These are phyloP conservation scores for Sinocyclocheilus rhinocerous DNA, from an alignment of 2,113 vertebrate species.

Conservation along the genomic window DNA sequence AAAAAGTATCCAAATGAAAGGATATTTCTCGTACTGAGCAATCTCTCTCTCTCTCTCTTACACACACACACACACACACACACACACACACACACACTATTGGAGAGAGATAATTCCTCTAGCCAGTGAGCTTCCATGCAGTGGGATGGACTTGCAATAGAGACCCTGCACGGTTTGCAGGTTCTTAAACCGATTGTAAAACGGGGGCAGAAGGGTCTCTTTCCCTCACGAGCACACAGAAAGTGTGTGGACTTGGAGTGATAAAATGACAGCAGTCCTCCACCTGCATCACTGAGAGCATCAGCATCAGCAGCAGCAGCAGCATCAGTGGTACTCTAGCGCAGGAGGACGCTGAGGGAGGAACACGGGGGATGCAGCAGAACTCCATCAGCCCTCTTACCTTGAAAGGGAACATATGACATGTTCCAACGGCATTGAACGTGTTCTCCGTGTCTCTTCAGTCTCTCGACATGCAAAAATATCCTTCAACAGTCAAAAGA, in stretches of 20 bases:
- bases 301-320: not conserved
- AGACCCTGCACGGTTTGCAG: not conserved
- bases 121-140: not conserved
- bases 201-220: conserved; percentile 20
- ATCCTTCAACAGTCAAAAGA: conserved; percentile 52
- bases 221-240: conserved; percentile 41
- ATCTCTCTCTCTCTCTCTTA: not conserved
- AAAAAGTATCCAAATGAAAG: not conserved
- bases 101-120: not conserved
- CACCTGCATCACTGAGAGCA: not conserved
- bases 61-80: not conserved
- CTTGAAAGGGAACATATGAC: conserved; percentile 85
- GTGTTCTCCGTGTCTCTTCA: conserved; percentile 71
- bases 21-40: not conserved
- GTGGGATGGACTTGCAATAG: not conserved
- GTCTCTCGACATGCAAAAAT: conserved; percentile 70
- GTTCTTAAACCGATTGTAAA: conserved; percentile 2
- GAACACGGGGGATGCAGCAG: conserved; percentile 57
- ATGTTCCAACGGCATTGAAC: conserved; percentile 81
- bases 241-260: conserved; percentile 41
- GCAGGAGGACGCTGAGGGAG: conserved; percentile 49
- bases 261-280: conserved; percentile 29
- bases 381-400: conserved; percentile 67
- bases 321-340: conserved; percentile 45
- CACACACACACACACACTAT: not conserved